Percentiles rank a stretch among this genome's conserved stretches.
These are phyloP conservation scores for Cheirogaleus major DNA, from an alignment of 2,797 vertebrate genomes.

Conservation along the genomic window DNA sequence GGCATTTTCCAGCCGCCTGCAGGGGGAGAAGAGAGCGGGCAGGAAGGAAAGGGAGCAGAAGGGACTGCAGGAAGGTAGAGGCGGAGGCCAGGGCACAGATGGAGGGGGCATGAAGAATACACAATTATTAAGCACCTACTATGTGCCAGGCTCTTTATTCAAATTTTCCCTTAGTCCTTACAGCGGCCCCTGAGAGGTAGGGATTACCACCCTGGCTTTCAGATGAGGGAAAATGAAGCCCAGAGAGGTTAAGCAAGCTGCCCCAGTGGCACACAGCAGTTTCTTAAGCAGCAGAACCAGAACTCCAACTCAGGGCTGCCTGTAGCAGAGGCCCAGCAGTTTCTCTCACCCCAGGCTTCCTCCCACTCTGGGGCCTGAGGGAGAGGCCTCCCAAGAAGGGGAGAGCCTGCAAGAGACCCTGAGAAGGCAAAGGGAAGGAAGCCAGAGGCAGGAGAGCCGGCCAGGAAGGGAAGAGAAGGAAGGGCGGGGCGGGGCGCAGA, in stretches of 20 bases:
- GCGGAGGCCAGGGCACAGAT: neutral
- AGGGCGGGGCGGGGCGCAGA: neutral
- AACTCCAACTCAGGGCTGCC: neutral
- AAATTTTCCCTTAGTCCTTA: neutral
- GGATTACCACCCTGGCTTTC: neutral
- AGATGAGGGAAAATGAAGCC: neutral
- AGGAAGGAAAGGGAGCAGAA: neutral
- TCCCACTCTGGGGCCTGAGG: neutral
- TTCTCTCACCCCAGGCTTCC: neutral
- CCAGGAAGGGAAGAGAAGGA: neutral
- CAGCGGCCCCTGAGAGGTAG: neutral
- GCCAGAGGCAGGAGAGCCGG: rapidly evolving
- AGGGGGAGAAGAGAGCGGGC: neutral
- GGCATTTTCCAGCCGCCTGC: neutral
- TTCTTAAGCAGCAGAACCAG: neutral
- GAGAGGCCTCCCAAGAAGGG: neutral
- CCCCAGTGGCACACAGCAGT: neutral
- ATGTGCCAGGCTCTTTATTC: neutral
- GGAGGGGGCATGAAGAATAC: rapidly evolving
- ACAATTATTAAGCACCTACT: neutral
- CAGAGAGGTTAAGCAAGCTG: constrained; percentile 59
- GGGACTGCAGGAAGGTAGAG: rapidly evolving
- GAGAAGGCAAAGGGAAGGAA: neutral
- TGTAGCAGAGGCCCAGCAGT: rapidly evolving
- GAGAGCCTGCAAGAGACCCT: neutral